Evolutionary conservation across 2,888 invertebrate genomes (phyloP), one percentile per base, ranked within the genome.

Genomic region (Dimorphilus gyrociliatus): DNA sequence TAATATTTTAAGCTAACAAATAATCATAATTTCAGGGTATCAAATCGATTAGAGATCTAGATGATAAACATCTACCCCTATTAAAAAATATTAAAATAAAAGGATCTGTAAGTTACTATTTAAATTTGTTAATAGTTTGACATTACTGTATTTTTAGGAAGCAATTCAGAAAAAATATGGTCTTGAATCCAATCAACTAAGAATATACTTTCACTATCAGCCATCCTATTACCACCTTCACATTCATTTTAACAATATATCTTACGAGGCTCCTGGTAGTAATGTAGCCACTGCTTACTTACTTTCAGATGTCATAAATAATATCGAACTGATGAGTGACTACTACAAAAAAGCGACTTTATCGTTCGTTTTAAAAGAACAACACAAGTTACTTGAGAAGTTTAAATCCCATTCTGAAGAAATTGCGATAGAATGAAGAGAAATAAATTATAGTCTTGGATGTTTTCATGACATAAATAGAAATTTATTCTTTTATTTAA

Each of bases 151-250:
- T 29, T 46, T 47, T 17, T 51, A 79, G 76, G 69, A 72, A 55
- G 74, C 74, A 3, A 81, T 94, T 35, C 54, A 71, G 28, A 69
- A 78, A 19, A 80, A 78, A 48, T 92, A 79, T 63, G 71, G 71
- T 10, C 46, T 94, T 1, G 64, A 71, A 3, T 60, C 68, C 12
- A 47, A 48, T 36, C 56, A 81, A 51, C 60, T 92, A 16, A 70
- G 88, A 16, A 72, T 81, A 37, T 94, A 80, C 59, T 59, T 92
- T 0, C 92, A 94, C 60, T 94, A 94, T 63, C 90, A 86, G 51
- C 94, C 94, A 0, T 82, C 88, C 0, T 97, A 86, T 66, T 92
- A 88, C 63, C 90, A 94, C 56, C 68, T 97, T 1, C 94, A 97
- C 58, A 71, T 94, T 0, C 94, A 97, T 61, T 82, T 90, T 51